Evolutionary conservation across 2,797 vertebrate species (phyloP), one percentile per base, ranked within the genome.

Genomic region (Pseudopleuronectes americanus): DNA sequence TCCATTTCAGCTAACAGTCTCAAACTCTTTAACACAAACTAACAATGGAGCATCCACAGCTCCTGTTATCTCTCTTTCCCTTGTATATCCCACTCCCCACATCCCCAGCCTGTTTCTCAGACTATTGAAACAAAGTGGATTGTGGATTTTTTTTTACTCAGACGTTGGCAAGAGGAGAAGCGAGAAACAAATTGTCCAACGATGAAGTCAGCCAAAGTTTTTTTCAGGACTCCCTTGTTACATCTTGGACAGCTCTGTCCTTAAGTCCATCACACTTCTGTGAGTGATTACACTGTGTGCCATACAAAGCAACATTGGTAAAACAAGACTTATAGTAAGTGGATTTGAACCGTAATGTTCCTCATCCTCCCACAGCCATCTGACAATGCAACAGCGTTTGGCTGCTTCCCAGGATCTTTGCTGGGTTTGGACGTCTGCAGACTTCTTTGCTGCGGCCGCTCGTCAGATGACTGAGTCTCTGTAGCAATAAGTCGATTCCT

Each of bases 321-420:
- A 48, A 48, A 48, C 47, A 48, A n/a, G 47, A 48, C 47, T 48
- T 48, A 21, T 8, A 48, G 47, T 21, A 48, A 48, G 47, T 48
- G 47, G 47, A 48, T 48, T 48, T 48, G 47, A 48, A 21, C 19
- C 14, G 1, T 54, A 10, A 28, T 54, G 24, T 54, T 54, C 52
- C 52, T 28, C 52, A 54, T 31, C 52, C 16, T 54, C 52, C 52
- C 24, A 28, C 14, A 31, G 23, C 52, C 52, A 54, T 54, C 52
- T 54, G 52, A 54, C 52, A 54, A 17, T 28, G 24, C 22, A 3
- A 10, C 52, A 31, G 47, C 47, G 14, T 21, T 8, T 48, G 47
- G 47, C 47, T 6, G 47, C 47, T n/a, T 21, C 14, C 19, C 47
- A 48, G 19, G 19, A 48, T 48, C 47, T n/a, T n/a, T 48, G 47